Evolutionary conservation across 2,113 vertebrate genomes (phyloP).

Genomic region (Gopherus flavomarginatus): DNA sequence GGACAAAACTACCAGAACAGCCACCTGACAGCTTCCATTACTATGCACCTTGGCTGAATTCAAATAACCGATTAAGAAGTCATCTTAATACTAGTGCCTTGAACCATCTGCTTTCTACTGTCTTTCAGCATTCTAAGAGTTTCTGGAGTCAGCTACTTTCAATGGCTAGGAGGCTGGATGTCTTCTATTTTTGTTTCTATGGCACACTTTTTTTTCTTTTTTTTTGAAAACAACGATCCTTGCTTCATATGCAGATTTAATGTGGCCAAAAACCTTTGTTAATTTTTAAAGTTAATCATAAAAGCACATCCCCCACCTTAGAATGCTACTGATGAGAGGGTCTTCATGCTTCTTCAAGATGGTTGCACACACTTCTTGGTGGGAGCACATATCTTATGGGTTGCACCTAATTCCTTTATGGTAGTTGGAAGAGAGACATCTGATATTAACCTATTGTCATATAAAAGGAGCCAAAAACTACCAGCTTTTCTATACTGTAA

Average conservation of each 20-base stretch:
- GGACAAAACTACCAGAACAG: background rate
- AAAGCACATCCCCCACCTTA: background rate
- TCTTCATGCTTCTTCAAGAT: background rate
- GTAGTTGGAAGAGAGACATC: background rate
- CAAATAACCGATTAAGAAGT: background rate
- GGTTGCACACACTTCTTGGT: background rate
- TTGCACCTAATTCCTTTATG: background rate
- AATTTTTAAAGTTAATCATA: background rate
- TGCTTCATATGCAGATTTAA: background rate
- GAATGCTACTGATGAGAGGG: background rate
- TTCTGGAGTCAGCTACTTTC: background rate
- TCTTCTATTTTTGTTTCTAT: background rate
- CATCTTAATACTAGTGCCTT: background rate
- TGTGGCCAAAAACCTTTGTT: background rate
- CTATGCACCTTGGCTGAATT: background rate
- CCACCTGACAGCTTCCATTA: background rate
- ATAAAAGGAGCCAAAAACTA: background rate
- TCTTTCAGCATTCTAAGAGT: background rate
- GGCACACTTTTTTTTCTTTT: background rate
- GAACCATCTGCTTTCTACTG: background rate
- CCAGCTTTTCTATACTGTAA: conserved; percentile 1
- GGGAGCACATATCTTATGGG: background rate
- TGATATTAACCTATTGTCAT: background rate
- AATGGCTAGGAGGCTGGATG: background rate
- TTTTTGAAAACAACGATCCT: background rate